Conservation (phyloP, 2,888 invertebrate genomes). For the Lacanobia wlatinum region DNA sequence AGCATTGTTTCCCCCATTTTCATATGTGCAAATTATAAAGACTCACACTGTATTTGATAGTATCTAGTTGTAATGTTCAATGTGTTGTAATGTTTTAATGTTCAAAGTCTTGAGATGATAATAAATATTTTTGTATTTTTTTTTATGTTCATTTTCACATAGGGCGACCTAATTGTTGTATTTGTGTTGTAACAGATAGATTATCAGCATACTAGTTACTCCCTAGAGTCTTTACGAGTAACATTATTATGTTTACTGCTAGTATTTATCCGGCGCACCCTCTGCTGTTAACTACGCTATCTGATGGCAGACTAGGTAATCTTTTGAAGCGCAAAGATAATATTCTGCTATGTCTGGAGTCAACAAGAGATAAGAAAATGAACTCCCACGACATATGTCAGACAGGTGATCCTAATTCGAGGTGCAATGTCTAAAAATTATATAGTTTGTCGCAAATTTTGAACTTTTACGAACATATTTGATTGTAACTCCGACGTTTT, state of each 20-base stretch:
- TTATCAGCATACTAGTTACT: not conserved
- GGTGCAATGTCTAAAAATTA: too few relatives aligned
- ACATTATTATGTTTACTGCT: not conserved
- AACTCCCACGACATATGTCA: not conserved
- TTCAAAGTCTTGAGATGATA: too few relatives aligned
- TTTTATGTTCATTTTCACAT: too few relatives aligned
- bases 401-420: not conserved
- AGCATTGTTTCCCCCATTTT: too few relatives aligned
- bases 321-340: conserved; percentile 3
- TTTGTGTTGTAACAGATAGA: not conserved
- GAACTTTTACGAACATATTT: too few relatives aligned
- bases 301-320: not conserved
- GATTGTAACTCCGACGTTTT: too few relatives aligned
- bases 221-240: not conserved
- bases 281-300: not conserved
- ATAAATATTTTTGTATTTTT: too few relatives aligned
- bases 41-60: too few relatives aligned
- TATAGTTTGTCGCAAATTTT: too few relatives aligned
- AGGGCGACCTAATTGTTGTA: not conserved
- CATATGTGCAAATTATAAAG: too few relatives aligned
- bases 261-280: not conserved
- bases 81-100: too few relatives aligned
- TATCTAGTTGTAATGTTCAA: too few relatives aligned
- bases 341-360: not conserved
- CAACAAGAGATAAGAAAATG: not conserved